A percentile compares a stretch with the other conserved stretches of the same genome.
Conservation (phyloP, 2,797 vertebrate species). For the Alca torda region DNA sequence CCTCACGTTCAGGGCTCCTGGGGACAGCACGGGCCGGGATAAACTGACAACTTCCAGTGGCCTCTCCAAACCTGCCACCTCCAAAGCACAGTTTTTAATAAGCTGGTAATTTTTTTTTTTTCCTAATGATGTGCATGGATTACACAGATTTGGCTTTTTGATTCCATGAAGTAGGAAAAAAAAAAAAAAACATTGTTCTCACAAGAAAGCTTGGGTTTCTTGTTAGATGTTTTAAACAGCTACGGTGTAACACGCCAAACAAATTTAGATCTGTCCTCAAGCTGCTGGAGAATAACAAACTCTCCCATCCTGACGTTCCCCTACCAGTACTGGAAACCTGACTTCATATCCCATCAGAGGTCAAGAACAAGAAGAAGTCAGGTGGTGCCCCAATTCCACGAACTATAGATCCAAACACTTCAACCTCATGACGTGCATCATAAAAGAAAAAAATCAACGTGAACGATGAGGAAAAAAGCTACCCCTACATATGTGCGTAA, state of each 20-base stretch:
- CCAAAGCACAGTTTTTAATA: neutral
- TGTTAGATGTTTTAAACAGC: neutral
- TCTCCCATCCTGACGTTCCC: neutral
- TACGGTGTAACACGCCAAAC: neutral
- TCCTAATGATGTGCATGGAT: neutral
- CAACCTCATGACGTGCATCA: neutral
- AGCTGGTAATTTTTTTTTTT: neutral
- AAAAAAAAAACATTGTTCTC: neutral
- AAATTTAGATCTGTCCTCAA: slow-evolving; percentile 4
- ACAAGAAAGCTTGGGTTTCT: neutral
- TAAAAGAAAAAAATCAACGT: neutral
- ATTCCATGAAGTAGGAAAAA: neutral
- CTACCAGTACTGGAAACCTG: neutral
- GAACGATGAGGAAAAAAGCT: neutral
- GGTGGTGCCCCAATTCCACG: neutral
- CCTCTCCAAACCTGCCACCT: neutral
- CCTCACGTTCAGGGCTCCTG: neutral
- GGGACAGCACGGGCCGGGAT: neutral
- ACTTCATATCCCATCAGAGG: neutral
- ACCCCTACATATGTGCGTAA: neutral
- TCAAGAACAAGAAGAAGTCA: neutral
- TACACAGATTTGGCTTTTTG: neutral
- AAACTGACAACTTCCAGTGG: neutral
- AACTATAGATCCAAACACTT: neutral
- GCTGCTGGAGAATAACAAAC: neutral